phyloP scores from a whole-genome alignment of 2,113 vertebrate genomes.

The Microtus ochrogaster region DNA sequence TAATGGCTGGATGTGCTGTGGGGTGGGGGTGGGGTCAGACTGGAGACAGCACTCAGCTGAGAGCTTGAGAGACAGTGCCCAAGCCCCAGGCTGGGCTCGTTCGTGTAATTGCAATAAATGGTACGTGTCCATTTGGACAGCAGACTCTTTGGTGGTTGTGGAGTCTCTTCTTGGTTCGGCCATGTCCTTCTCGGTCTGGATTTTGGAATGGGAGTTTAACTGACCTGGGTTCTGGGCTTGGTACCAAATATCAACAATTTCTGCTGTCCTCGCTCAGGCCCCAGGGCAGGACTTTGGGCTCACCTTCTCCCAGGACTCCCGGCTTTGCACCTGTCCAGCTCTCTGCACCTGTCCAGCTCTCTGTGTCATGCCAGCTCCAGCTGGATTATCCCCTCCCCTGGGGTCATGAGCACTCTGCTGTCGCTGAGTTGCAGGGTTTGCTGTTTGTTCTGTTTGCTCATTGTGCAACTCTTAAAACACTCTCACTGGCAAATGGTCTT shows the following conservation, averaged over 20 bases:
- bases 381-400: neutral
- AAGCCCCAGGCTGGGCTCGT: neutral
- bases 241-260: too few species aligned
- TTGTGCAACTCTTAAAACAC: neutral
- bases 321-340: neutral
- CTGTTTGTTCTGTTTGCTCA: neutral
- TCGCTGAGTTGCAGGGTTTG: neutral
- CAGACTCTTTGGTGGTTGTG: neutral
- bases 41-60: neutral
- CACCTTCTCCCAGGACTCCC: neutral
- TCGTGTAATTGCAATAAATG: constrained; percentile 52
- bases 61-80: neutral
- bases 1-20: neutral
- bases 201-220: constrained; percentile 48
- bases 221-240: neutral
- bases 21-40: neutral
- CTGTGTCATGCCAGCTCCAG: neutral
- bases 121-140: constrained; percentile 51
- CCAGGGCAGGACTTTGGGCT: neutral
- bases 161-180: constrained; percentile 8
- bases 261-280: neutral
- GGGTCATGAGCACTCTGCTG: neutral
- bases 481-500: neutral
- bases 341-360: neutral
- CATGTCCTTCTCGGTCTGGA: neutral